Percentiles rank a stretch among this genome's conserved stretches.
Evolutionary conservation across 1,140 invertebrate species (phyloP).

Genomic region (Diprion similis): DNA sequence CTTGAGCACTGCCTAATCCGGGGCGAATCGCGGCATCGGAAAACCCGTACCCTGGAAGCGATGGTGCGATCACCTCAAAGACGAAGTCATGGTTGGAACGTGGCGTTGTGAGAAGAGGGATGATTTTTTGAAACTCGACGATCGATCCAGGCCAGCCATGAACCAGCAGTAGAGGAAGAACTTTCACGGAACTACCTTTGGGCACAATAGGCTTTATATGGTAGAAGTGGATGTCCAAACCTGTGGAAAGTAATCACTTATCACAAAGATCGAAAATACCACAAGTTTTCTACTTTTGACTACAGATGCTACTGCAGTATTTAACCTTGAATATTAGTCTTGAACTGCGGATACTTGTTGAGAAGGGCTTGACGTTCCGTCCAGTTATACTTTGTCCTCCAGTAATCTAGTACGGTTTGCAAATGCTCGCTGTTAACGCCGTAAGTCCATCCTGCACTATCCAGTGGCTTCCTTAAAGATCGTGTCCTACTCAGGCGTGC

Average conservation of each 20-base stretch:
- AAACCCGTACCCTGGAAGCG: slow-evolving; percentile 81
- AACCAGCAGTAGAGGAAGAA: slow-evolving; percentile 76
- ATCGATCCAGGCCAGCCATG: slow-evolving; percentile 94
- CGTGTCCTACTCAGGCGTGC: slow-evolving; percentile 47
- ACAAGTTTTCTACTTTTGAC: slow-evolving; percentile 47
- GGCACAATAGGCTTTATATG: slow-evolving; percentile 66
- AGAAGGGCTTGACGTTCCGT: slow-evolving; percentile 67
- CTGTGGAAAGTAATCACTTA: slow-evolving; percentile 46
- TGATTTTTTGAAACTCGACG: slow-evolving; percentile 84
- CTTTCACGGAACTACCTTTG: slow-evolving; percentile 58
- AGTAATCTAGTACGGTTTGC: slow-evolving; percentile 70
- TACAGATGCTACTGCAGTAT: slow-evolving; percentile 48
- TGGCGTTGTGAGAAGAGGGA: slow-evolving; percentile 73
- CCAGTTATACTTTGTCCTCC: slow-evolving; percentile 79
- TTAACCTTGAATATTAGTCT: slow-evolving; percentile 69
- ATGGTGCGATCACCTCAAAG: slow-evolving; percentile 82
- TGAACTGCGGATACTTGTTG: slow-evolving; percentile 78
- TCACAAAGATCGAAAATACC: slow-evolving; percentile 32
- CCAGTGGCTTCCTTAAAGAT: slow-evolving; percentile 62
- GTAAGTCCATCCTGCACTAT: slow-evolving; percentile 69
- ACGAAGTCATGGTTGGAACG: slow-evolving; percentile 68
- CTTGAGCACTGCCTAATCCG: slow-evolving; percentile 46
- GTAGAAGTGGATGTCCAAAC: slow-evolving; percentile 74
- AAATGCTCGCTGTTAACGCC: slow-evolving; percentile 73
- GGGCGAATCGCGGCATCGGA: slow-evolving; percentile 60